phyloP scores from a whole-genome alignment of 2,888 invertebrate species.

The Cephus pygmeus region DNA sequence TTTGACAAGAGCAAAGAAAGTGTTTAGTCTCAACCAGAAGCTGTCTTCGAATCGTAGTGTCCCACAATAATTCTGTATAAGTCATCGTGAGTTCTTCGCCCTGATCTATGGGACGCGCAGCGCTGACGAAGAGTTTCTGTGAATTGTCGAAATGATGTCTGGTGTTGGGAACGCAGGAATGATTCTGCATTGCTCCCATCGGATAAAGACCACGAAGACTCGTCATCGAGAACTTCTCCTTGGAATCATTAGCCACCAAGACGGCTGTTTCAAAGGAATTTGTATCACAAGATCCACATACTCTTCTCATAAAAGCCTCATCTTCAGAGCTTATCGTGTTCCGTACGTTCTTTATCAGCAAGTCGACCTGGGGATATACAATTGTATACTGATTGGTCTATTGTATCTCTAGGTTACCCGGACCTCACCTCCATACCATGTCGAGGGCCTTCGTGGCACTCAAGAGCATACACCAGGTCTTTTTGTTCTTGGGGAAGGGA shows the following conservation, averaged over 20 bases:
- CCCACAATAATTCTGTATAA: slow-evolving; percentile 77
- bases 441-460: slow-evolving; percentile 69
- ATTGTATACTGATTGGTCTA: neutral
- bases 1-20: slow-evolving; percentile 74
- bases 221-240: slow-evolving; percentile 58
- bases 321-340: slow-evolving; percentile 70
- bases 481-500: slow-evolving; percentile 66
- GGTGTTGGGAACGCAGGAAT: slow-evolving; percentile 77
- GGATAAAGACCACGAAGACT: slow-evolving; percentile 76
- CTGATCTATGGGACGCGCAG: slow-evolving; percentile 70
- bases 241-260: slow-evolving; percentile 61
- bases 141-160: slow-evolving; percentile 72
- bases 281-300: slow-evolving; percentile 74
- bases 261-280: slow-evolving; percentile 76
- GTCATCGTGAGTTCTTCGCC: slow-evolving; percentile 75
- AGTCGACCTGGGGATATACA: slow-evolving; percentile 57
- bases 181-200: slow-evolving; percentile 76
- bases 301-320: slow-evolving; percentile 70
- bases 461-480: slow-evolving; percentile 68
- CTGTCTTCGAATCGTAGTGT: slow-evolving; percentile 73
- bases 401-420: neutral
- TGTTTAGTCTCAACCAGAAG: slow-evolving; percentile 76
- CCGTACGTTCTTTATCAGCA: slow-evolving; percentile 67
- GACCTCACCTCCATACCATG: slow-evolving; percentile 70
- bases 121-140: slow-evolving; percentile 72